These are phyloP conservation scores for Perdita meconis DNA, from an alignment of 2,888 invertebrate species.

Conservation along the genomic window DNA sequence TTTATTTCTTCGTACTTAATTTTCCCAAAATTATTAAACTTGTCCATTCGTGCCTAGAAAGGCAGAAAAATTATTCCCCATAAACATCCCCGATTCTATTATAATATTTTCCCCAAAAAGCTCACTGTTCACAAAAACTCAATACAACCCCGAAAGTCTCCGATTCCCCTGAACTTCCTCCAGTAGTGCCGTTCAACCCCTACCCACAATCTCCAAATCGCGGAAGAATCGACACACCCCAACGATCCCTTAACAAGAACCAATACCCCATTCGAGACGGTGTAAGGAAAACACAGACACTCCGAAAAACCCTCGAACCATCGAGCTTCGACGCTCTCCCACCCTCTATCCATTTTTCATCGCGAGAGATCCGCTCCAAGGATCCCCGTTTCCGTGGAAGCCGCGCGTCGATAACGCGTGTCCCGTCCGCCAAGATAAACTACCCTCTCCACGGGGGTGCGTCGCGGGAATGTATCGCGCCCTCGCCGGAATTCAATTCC, in stretches of 20 bases:
- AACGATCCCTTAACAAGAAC: background rate
- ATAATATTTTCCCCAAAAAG: no score
- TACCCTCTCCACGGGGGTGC: background rate
- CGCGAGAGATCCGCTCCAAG: slow-evolving; percentile 9
- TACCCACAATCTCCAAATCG: background rate
- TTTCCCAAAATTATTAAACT: no score
- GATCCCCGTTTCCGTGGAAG: slow-evolving; percentile 6
- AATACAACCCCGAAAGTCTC: no score
- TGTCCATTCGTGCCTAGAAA: no score
- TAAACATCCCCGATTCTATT: no score
- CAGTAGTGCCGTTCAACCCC: background rate
- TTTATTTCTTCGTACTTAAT: no score
- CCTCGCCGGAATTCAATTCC: slow-evolving; percentile 33
- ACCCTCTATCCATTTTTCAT: slow-evolving; percentile 44
- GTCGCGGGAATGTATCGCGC: background rate
- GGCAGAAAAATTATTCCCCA: no score
- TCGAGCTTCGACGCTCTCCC: background rate
- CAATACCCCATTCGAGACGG: background rate
- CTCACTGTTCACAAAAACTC: no score
- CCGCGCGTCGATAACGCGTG: slow-evolving; percentile 46
- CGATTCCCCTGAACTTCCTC: no score
- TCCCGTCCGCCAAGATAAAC: slow-evolving; percentile 35
- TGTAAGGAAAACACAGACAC: background rate
- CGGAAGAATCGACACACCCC: background rate
- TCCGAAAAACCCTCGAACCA: background rate